Evolutionary conservation across 2,797 vertebrate genomes (phyloP), one percentile per base, ranked within the genome.

Genomic region (Selene dorsalis): DNA sequence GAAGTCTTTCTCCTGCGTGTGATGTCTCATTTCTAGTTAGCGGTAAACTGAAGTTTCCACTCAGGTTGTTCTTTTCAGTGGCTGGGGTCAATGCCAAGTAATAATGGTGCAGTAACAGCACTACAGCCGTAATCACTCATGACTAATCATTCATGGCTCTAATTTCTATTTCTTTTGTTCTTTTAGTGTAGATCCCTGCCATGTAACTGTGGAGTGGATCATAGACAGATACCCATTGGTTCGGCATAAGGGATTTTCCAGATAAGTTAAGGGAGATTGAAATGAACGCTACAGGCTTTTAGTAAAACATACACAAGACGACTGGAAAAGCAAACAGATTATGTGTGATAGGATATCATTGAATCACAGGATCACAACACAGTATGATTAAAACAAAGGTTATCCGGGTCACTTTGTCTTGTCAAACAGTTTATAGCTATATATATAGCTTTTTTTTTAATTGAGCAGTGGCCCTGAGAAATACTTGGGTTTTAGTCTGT

Each of bases 221-320:
- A 55, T 60, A 80, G 58, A 59, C n/a, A 63, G 79, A 86, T 65
- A 80, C 76, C 41, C 64, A 76, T 78, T 63, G 73, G 52, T 50
- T 6, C 43, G 41, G 55, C 73, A 69, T 70, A 30, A 63, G 48
- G 61, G 39, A 72, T 74, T 77, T 73, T 35, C 26, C 47, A 65
- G 67, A 82, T 84, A 80, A 67, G 77, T 57, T 75, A 48, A 70
- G 61, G 45, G 72, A 82, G 71, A 88, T 60, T 85, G 74, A 78
- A 73, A 84, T 63, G 24, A 69, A 85, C 84, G 77, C 75, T 87
- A 77, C 48, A 70, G 72, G 81, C 75, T 82, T 79, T 82, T 52
- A 59, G 66, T 67, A 81, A n/a, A 88, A 89, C 82, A 87, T 30
- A 73, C 83, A 69, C 16, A 9, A 62, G 64, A 76, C 38, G 48